These are phyloP conservation scores for Aurelia sp. DNA, from an alignment of 30 jellyfish, hydroid and myxozoan species.

Conservation along the genomic window DNA sequence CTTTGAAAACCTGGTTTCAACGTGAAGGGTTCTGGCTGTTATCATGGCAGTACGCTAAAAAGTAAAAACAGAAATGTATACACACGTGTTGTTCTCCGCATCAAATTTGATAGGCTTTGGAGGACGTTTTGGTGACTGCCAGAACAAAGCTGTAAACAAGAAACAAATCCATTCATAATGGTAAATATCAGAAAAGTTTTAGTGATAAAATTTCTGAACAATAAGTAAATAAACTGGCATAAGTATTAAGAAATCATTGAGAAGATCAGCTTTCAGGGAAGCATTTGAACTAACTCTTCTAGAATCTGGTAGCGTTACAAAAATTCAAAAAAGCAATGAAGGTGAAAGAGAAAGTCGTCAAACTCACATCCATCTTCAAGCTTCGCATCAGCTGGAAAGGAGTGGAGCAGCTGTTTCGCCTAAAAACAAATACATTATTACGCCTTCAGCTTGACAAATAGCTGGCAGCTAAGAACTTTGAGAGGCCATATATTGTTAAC, in stretches of 20 bases:
- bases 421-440: neutral
- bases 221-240: no score
- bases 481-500: no score
- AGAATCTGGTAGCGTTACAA: no score
- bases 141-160: slow-evolving; percentile 67
- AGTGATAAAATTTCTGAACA: no score
- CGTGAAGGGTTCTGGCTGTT: neutral
- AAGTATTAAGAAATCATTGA: no score
- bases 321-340: no score
- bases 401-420: slow-evolving; percentile 88
- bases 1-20: no score
- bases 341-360: no score
- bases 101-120: slow-evolving; percentile 83
- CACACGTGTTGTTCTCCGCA: slow-evolving; percentile 60
- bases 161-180: neutral
- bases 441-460: neutral
- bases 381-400: slow-evolving; percentile 76
- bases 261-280: no score
- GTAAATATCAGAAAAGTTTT: no score
- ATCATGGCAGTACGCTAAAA: neutral
- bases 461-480: no score
- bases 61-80: neutral
- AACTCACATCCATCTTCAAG: slow-evolving; percentile 90
- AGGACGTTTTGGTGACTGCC: slow-evolving; percentile 97
- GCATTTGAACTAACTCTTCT: no score